Base-by-base conservation (phyloP, 1,140 invertebrate species). In the Cherax quadricarinatus region DNA sequence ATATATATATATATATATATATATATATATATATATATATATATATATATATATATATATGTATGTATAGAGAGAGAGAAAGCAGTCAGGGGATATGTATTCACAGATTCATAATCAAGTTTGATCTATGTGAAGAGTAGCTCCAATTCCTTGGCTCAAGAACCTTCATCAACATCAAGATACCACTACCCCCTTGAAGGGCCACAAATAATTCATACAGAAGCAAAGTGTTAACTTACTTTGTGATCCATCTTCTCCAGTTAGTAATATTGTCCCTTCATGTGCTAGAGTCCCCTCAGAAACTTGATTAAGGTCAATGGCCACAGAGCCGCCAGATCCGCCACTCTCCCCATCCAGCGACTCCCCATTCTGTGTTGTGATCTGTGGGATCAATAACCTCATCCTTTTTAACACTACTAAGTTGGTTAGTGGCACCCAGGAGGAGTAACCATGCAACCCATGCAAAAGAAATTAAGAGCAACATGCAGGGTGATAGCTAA, bases 261-360 rank as follows among this genome's bases (percentile, higher is more conserved):
- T 99, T 92, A 99, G 96, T 94, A 99, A 99, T 94, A 99, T 97
- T 95, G 99, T 98, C 51, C 98, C 98, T 95, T 99, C 98, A 95
- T 98, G 98, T 94, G 97, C 97, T 87, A 98, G 95, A 75, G 97
- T 97, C 41, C 97, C 98, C 95, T 98, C 98, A 4, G 98, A 97
- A 21, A 98, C 97, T 81, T 97, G 97, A 95, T 98, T 98, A 93
- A 99, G 96, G 95, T 99, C 98, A 62, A 99, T 97, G 86, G 94
- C 95, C 73, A 97, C 96, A 94, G 97, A 97, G 91, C 88, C 86
- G 12, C 51, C 57, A 66, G 86, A 78, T 51, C 66, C 95, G 94
- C 87, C 95, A 94, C 88, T 95, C 94, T 94, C 94, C 5, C 94
- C 86, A 70, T 83, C 93, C 90, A 86, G 53, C 78, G 90, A 90